These are phyloP conservation scores for Drosophila nannoptera DNA, from an alignment of 1,140 invertebrate species.

Conservation along the genomic window DNA sequence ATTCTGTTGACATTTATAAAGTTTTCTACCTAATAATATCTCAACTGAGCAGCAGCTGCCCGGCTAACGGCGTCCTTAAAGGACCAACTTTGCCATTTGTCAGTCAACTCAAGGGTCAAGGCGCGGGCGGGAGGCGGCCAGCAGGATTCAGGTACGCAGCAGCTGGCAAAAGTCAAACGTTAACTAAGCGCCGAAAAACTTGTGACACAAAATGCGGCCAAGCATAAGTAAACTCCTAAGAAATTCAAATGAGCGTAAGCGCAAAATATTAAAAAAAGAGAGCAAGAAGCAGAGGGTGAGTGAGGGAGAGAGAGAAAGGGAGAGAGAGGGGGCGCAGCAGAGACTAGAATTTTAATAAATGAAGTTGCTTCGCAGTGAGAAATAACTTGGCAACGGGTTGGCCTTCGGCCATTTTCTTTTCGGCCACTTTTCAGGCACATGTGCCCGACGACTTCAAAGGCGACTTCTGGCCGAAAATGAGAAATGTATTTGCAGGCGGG, in stretches of 20 bases:
- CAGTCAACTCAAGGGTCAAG: constrained; percentile 6
- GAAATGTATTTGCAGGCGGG: constrained; percentile 2
- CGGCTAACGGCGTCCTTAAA: constrained; percentile 28
- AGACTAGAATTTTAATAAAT: constrained; percentile 66
- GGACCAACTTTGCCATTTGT: constrained; percentile 59
- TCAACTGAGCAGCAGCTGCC: constrained; percentile 43
- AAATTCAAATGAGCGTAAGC: constrained; percentile 76
- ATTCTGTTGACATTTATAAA: constrained; percentile 73
- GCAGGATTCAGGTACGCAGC: constrained; percentile 20
- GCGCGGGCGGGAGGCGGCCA: neutral
- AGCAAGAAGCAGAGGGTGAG: constrained; percentile 2
- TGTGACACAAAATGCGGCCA: constrained; percentile 68
- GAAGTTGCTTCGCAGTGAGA: constrained; percentile 45
- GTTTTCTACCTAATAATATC: constrained; percentile 56
- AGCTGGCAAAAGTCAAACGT: constrained; percentile 72
- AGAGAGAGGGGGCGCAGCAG: constrained; percentile 23
- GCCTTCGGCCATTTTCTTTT: neutral
- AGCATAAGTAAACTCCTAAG: constrained; percentile 73
- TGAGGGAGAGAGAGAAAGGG: neutral
- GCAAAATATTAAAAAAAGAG: constrained; percentile 39
- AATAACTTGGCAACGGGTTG: constrained; percentile 9
- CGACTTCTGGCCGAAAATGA: constrained; percentile 14
- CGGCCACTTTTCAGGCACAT: constrained; percentile 3
- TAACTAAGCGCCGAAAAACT: constrained; percentile 76
- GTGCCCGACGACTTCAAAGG: constrained; percentile 28